A percentile compares a stretch with the other conserved stretches of the same genome.
Evolutionary conservation across 2,888 invertebrate genomes (phyloP).

Genomic region (Apodemia zela): DNA sequence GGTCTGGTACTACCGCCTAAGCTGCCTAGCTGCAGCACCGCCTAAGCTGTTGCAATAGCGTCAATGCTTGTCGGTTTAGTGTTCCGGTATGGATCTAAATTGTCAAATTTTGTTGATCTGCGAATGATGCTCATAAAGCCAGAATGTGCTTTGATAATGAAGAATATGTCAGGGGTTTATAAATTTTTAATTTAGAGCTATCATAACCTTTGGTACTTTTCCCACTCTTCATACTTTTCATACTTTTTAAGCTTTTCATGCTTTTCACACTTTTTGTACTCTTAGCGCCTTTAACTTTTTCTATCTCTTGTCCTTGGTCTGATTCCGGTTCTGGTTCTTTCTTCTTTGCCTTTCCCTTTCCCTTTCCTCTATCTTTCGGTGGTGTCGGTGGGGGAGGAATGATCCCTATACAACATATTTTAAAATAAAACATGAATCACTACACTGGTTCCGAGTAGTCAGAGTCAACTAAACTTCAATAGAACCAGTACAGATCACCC

Average conservation of each 20-base stretch:
- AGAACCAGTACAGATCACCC: too few relatives aligned
- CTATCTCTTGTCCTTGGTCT: constrained; percentile 25
- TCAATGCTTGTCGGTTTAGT: too few relatives aligned
- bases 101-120: too few relatives aligned
- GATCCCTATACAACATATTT: constrained; percentile 44
- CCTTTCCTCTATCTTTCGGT: constrained; percentile 46
- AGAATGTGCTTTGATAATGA: too few relatives aligned
- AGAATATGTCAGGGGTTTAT: too few relatives aligned
- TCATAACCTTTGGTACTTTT: constrained; percentile 26
- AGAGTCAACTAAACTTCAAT: neutral
- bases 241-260: constrained; percentile 40
- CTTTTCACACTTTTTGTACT: constrained; percentile 44
- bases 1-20: too few relatives aligned
- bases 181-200: too few relatives aligned
- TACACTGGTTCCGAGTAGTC: neutral
- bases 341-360: constrained; percentile 46
- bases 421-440: neutral
- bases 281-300: constrained; percentile 40
- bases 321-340: constrained; percentile 23
- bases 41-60: too few relatives aligned
- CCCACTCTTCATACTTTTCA: constrained; percentile 33
- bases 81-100: too few relatives aligned
- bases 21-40: too few relatives aligned
- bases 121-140: too few relatives aligned
- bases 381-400: constrained; percentile 64